Evolutionary conservation across 2,113 vertebrate species (phyloP).

Genomic region (Phoxinus phoxinus): DNA sequence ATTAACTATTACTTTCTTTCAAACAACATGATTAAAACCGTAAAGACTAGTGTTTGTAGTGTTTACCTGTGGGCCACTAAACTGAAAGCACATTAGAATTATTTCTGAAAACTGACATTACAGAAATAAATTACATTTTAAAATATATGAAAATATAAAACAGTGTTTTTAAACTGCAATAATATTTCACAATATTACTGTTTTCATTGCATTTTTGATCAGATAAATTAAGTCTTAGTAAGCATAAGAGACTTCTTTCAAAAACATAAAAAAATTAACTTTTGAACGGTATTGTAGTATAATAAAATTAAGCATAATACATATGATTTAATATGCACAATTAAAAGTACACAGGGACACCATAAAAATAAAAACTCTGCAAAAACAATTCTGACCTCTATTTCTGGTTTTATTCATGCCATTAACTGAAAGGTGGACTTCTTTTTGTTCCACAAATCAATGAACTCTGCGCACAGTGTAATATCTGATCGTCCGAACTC

Average conservation of each 20-base stretch:
- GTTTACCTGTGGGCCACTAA: conserved; percentile 61
- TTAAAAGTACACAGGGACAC: background rate
- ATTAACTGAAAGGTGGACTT: background rate
- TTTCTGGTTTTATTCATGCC: background rate
- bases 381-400: background rate
- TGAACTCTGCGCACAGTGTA: background rate
- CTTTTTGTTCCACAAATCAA: background rate
- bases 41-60: background rate
- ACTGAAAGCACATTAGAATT: conserved; percentile 33
- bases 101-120: background rate
- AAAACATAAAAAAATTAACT: background rate
- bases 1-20: background rate
- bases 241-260: background rate
- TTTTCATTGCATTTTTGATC: background rate
- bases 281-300: background rate
- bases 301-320: background rate
- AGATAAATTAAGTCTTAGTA: background rate
- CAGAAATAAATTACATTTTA: background rate
- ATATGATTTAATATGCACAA: background rate
- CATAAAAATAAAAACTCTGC: background rate
- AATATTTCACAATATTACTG: background rate
- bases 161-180: background rate
- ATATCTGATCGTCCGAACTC: background rate
- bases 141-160: background rate
- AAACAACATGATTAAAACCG: background rate